Conservation (phyloP, 2,888 invertebrate genomes). For the Miltochrista miniata region DNA sequence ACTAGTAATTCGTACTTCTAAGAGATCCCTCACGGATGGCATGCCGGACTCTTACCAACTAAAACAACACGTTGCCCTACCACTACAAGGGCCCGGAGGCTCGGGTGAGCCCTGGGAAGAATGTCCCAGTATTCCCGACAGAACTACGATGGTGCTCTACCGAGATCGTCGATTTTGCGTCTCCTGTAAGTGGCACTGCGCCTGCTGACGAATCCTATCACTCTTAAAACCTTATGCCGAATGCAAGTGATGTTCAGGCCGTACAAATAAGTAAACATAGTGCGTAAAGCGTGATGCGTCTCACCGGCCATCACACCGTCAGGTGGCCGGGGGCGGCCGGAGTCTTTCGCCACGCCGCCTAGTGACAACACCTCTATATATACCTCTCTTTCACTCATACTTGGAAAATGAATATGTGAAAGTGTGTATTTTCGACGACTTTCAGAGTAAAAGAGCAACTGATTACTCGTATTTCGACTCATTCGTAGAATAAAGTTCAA, state of each 20-base stretch:
- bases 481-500: too few relatives aligned
- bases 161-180: too few relatives aligned
- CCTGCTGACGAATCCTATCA: conserved; percentile 20
- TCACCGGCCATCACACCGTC: conserved; percentile 82
- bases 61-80: too few relatives aligned
- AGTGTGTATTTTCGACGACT: conserved; percentile 43
- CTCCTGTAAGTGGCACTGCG: neutral
- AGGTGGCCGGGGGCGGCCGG: conserved; percentile 74
- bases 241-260: conserved; percentile 3
- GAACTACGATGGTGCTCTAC: too few relatives aligned
- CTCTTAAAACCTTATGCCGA: conserved; percentile 29
- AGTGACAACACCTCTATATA: conserved; percentile 57
- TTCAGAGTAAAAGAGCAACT: neutral
- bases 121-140: too few relatives aligned
- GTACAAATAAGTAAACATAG: conserved; percentile 23
- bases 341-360: conserved; percentile 70
- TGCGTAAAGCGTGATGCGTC: conserved; percentile 50
- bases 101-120: too few relatives aligned
- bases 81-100: too few relatives aligned
- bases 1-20: too few relatives aligned
- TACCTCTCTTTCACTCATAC: conserved; percentile 43
- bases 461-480: too few relatives aligned
- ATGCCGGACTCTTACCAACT: too few relatives aligned
- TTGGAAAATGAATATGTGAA: conserved; percentile 20
- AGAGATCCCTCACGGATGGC: too few relatives aligned